phyloP scores from a whole-genome alignment of 2,797 vertebrate genomes.

The Chiropotes sagulatus region DNA sequence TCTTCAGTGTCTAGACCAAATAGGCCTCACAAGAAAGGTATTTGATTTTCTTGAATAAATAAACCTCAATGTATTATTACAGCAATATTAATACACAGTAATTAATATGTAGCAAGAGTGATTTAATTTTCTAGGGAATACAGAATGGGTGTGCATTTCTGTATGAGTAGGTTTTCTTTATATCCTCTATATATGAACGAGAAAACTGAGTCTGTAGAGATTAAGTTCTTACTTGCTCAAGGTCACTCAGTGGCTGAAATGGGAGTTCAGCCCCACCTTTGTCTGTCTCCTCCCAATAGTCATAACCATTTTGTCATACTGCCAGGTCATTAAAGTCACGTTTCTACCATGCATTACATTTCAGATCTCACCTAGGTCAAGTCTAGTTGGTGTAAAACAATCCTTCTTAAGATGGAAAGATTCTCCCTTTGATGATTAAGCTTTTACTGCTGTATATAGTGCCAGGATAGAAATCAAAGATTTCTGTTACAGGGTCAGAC shows the following conservation, averaged over 20 bases:
- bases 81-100: not conserved
- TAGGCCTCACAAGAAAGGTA: not conserved
- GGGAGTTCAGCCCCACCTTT: not conserved
- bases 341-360: not conserved
- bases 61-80: not conserved
- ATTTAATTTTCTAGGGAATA: constrained; percentile 1
- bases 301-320: not conserved
- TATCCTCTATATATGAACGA: not conserved
- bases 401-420: not conserved
- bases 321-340: not conserved
- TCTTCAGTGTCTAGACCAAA: not conserved
- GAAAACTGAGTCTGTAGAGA: not conserved
- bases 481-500: not conserved
- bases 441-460: not conserved
- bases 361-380: constrained; percentile 4
- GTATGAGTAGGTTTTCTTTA: not conserved
- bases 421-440: not conserved
- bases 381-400: not conserved
- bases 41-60: not conserved
- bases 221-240: not conserved
- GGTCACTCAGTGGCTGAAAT: not conserved
- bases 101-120: not conserved
- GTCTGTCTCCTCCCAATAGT: not conserved
- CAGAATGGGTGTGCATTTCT: not conserved
- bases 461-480: not conserved